Evolutionary conservation across 2,888 invertebrate genomes (phyloP).

Genomic region (Axea sp.): DNA sequence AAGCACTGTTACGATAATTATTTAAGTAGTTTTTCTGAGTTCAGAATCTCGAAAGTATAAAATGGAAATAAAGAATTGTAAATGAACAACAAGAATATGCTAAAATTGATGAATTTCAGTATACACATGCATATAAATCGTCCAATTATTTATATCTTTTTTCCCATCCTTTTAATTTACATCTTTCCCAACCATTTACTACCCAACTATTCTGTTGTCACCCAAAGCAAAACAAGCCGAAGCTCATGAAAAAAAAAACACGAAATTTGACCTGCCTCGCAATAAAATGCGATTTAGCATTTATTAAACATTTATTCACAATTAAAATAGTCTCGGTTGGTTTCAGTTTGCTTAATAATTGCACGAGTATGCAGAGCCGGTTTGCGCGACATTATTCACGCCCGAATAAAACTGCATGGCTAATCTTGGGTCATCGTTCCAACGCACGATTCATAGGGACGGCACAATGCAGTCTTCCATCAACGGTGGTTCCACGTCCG

Average conservation of each 20-base stretch:
- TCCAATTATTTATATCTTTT: too few relatives aligned
- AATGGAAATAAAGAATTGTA: too few relatives aligned
- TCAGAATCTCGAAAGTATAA: too few relatives aligned
- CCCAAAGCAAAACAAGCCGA: not conserved
- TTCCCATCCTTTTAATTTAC: too few relatives aligned
- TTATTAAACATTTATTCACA: slow-evolving; percentile 10
- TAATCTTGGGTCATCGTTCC: slow-evolving; percentile 75
- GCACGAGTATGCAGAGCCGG: not conserved
- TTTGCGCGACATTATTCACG: slow-evolving; percentile 69
- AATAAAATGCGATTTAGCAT: not conserved
- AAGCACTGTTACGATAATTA: too few relatives aligned
- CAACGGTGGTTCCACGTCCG: slow-evolving; percentile 65
- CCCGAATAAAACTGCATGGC: slow-evolving; percentile 72
- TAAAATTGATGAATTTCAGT: too few relatives aligned
- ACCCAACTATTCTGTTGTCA: not conserved
- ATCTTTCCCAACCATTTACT: too few relatives aligned
- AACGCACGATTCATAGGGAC: slow-evolving; percentile 68
- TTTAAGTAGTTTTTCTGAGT: too few relatives aligned
- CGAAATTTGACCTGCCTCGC: not conserved
- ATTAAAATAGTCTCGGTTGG: slow-evolving; percentile 6
- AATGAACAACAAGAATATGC: too few relatives aligned
- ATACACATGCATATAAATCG: too few relatives aligned
- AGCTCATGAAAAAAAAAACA: not conserved
- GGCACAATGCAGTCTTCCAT: slow-evolving; percentile 62
- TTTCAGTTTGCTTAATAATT: slow-evolving; percentile 19